Evolutionary conservation across 2,888 invertebrate species (phyloP).

Genomic region (Apeira syringaria): DNA sequence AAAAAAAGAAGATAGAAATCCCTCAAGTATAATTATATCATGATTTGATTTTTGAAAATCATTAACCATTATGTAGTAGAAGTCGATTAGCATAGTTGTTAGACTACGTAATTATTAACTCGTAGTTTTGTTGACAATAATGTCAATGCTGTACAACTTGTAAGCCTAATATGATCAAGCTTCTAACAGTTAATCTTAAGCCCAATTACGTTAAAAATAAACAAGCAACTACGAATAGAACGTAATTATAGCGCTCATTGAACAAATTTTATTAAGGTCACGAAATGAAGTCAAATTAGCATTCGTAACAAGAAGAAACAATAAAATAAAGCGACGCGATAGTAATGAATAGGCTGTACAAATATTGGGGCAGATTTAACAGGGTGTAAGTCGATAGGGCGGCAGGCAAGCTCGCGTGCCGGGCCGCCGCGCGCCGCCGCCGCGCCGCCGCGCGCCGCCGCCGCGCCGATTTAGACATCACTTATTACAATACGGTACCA

Average conservation of each 20-base stretch:
- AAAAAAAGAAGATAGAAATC: too few species aligned
- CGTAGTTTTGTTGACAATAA: too few species aligned
- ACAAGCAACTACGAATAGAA: conserved; percentile 36
- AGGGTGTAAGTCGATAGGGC: conserved; percentile 78
- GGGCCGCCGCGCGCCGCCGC: conserved; percentile 41
- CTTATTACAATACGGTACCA: conserved; percentile 49
- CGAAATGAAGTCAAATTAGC: conserved; percentile 42
- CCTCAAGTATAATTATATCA: too few species aligned
- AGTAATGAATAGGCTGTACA: conserved; percentile 77
- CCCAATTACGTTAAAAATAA: conserved; percentile 30
- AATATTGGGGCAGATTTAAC: conserved; percentile 79
- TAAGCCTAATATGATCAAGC: too few species aligned
- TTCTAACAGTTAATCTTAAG: not conserved
- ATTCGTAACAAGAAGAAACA: conserved; percentile 62
- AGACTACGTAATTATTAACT: too few species aligned
- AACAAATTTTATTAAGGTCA: conserved; percentile 61
- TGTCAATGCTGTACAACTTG: too few species aligned
- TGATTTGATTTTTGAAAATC: too few species aligned
- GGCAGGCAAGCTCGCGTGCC: conserved; percentile 75
- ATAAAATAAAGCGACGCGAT: conserved; percentile 64
- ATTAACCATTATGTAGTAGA: too few species aligned
- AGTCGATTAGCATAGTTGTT: too few species aligned
- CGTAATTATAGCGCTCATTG: conserved; percentile 42
- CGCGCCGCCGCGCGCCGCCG: conserved; percentile 52
- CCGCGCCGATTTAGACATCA: conserved; percentile 64